A percentile compares a stretch with the other conserved stretches of the same genome.
phyloP scores from a whole-genome alignment of 2,113 vertebrate genomes.

The Canis aureus region DNA sequence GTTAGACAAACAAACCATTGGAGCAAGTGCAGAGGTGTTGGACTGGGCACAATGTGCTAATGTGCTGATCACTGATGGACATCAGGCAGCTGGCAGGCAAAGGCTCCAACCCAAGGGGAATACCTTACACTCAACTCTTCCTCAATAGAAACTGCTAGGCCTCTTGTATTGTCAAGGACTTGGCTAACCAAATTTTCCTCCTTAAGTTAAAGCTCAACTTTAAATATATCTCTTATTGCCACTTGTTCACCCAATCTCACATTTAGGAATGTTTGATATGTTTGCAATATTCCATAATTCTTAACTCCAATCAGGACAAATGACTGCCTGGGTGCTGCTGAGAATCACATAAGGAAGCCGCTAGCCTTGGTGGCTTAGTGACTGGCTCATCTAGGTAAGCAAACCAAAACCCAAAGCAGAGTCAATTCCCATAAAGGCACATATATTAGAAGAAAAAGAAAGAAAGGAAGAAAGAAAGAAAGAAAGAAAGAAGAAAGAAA shows the following conservation, averaged over 20 bases:
- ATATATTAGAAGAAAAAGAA: not conserved
- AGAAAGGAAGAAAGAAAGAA: not conserved
- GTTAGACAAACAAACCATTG: slow-evolving; percentile 67
- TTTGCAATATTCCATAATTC: not conserved
- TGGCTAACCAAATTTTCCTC: not conserved
- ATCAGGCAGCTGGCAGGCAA: slow-evolving; percentile 47
- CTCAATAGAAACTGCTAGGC: not conserved
- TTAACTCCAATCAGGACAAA: not conserved
- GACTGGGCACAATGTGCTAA: not conserved
- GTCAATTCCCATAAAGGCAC: not conserved
- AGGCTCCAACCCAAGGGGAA: not conserved
- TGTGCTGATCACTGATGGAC: slow-evolving; percentile 56
- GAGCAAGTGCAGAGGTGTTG: slow-evolving; percentile 18
- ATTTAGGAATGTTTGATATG: not conserved
- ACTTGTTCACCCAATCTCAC: not conserved
- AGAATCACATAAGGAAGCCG: not conserved
- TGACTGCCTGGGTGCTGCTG: not conserved
- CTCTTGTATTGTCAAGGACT: not conserved
- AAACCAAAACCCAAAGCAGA: not conserved
- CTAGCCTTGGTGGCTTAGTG: not conserved
- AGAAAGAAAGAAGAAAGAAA: too few species aligned
- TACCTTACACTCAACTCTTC: not conserved
- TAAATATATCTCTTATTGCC: not conserved
- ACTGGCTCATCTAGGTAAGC: not conserved
- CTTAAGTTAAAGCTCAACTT: not conserved